Evolutionary conservation across 2,113 vertebrate genomes (phyloP).

Genomic region (Coptodon rendalli): DNA sequence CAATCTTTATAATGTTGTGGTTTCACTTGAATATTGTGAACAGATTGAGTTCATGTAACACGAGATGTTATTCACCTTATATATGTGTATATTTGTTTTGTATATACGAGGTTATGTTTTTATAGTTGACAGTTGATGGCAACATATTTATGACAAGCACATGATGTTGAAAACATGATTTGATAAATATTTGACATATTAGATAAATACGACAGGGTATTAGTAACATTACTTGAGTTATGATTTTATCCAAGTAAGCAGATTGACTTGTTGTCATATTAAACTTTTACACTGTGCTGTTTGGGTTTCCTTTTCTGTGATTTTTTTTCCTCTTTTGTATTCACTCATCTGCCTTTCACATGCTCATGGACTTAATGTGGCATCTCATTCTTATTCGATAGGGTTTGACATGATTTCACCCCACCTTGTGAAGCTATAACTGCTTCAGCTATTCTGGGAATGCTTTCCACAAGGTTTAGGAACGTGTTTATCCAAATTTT

Average conservation of each 20-base stretch:
- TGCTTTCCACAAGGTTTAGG: not conserved
- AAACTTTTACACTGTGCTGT: not conserved
- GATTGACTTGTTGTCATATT: not conserved
- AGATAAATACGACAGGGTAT: not conserved
- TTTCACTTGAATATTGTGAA: conserved; percentile 11
- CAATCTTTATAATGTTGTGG: not conserved
- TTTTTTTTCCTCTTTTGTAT: not conserved
- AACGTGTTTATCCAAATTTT: not conserved
- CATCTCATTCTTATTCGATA: not conserved
- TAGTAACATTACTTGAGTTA: not conserved
- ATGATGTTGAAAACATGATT: not conserved
- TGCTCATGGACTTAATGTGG: not conserved
- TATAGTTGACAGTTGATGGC: not conserved
- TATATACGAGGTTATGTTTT: not conserved
- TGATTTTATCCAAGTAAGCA: not conserved
- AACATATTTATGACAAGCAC: not conserved
- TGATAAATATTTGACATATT: not conserved
- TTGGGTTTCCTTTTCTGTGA: not conserved
- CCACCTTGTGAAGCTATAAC: not conserved
- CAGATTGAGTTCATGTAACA: not conserved
- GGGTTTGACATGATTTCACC: not conserved
- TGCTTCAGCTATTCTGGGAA: not conserved
- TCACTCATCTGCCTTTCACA: not conserved
- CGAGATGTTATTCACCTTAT: not conserved
- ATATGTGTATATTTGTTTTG: not conserved